Evolutionary conservation across 2,888 invertebrate genomes (phyloP).

Genomic region (Ypsolopha sequella): DNA sequence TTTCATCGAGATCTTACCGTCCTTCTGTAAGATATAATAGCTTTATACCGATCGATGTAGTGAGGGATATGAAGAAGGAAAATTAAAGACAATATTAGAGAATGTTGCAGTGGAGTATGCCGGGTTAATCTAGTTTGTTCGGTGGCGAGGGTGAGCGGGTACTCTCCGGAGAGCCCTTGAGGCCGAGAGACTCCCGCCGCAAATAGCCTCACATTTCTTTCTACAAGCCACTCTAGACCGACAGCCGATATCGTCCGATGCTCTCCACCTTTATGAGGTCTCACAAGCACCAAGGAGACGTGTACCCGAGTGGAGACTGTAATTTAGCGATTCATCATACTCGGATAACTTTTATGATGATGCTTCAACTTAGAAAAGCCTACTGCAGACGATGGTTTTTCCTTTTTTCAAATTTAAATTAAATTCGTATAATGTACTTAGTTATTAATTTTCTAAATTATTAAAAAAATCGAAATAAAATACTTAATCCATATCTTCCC

Average conservation of each 20-base stretch:
- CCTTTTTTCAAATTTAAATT: too few species aligned
- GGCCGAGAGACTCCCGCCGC: slow-evolving; percentile 26
- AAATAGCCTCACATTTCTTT: slow-evolving; percentile 58
- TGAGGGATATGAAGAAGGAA: too few species aligned
- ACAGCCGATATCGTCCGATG: slow-evolving; percentile 39
- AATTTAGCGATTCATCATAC: neutral
- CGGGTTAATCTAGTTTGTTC: slow-evolving; percentile 49
- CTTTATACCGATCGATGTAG: too few species aligned
- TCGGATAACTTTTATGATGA: neutral
- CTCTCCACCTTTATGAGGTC: slow-evolving; percentile 35
- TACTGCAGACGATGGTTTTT: neutral
- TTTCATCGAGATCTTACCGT: too few species aligned
- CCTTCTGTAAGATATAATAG: too few species aligned
- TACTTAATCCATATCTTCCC: too few species aligned
- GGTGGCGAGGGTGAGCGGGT: slow-evolving; percentile 8
- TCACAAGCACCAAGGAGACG: slow-evolving; percentile 29
- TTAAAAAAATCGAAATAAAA: too few species aligned
- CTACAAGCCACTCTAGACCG: slow-evolving; percentile 39
- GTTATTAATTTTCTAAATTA: too few species aligned
- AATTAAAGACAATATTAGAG: neutral
- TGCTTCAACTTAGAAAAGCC: neutral
- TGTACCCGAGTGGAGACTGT: slow-evolving; percentile 7
- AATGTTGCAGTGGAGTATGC: neutral
- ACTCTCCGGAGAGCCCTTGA: slow-evolving; percentile 36
- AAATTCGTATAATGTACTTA: too few species aligned